These are phyloP conservation scores for Ptilodon capucinus DNA, from an alignment of 2,888 invertebrate genomes.

Conservation along the genomic window DNA sequence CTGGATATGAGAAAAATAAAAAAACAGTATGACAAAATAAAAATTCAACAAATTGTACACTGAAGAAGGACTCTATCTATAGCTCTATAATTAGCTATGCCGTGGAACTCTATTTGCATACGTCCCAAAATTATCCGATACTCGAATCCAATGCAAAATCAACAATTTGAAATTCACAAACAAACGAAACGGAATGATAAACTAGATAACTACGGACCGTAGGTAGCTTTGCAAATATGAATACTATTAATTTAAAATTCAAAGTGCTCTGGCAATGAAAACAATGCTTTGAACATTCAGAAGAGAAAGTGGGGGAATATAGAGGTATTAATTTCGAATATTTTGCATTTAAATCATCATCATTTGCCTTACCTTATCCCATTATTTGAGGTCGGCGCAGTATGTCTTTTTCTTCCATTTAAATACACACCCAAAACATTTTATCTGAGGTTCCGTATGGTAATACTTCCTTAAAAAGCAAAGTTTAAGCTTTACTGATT, in stretches of 20 bases:
- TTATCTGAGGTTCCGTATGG: too few relatives aligned
- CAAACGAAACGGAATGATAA: conserved; percentile 19
- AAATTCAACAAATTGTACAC: too few relatives aligned
- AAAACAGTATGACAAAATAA: too few relatives aligned
- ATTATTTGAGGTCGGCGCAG: too few relatives aligned
- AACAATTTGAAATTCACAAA: conserved; percentile 1
- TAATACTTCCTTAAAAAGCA: too few relatives aligned
- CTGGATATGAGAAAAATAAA: too few relatives aligned
- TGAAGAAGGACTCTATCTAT: too few relatives aligned
- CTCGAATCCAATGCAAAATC: neutral
- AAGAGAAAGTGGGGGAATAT: conserved; percentile 14
- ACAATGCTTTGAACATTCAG: conserved; percentile 27
- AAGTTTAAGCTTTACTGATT: too few relatives aligned
- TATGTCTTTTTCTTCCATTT: too few relatives aligned
- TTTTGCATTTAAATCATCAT: neutral
- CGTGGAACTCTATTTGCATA: neutral
- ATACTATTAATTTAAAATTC: conserved; percentile 32
- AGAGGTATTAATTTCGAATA: neutral
- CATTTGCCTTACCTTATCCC: too few relatives aligned
- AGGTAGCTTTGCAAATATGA: conserved; percentile 23
- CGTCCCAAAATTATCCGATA: neutral
- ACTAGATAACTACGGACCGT: conserved; percentile 5
- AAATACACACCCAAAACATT: too few relatives aligned
- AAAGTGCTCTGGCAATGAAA: conserved; percentile 12
- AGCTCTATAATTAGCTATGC: too few relatives aligned